Percentiles rank a stretch among this genome's conserved stretches.
Evolutionary conservation across 1,140 invertebrate species (phyloP).

Genomic region (Diorhabda sublineata): DNA sequence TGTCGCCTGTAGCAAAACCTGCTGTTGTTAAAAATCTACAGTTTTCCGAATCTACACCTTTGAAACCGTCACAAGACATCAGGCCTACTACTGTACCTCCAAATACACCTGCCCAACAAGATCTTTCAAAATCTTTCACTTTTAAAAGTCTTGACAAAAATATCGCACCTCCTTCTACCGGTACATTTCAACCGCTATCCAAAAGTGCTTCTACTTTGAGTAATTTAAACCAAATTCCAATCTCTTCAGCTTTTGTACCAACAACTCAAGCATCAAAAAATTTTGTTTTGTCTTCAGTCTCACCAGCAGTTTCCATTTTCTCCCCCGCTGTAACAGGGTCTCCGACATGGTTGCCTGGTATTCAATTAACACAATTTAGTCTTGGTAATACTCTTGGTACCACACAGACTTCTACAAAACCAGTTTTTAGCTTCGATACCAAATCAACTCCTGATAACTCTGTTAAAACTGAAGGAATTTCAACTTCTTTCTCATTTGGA

Average conservation of each 20-base stretch:
- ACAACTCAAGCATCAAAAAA: conserved; percentile 14
- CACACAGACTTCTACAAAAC: not conserved
- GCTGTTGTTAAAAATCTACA: conserved; percentile 22
- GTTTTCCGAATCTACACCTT: conserved; percentile 35
- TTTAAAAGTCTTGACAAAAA: conserved; percentile 4
- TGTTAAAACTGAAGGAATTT: no score
- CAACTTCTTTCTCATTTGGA: conserved; percentile 12
- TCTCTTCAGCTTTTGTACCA: conserved; percentile 21
- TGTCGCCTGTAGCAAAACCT: conserved; percentile 28
- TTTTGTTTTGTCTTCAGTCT: not conserved
- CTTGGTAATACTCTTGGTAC: not conserved
- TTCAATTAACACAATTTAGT: not conserved
- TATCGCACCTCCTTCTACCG: not conserved
- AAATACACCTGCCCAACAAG: conserved; percentile 8
- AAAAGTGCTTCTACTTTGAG: conserved; percentile 5
- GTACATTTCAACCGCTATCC: not conserved
- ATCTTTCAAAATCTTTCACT: conserved; percentile 6
- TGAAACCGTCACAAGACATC: conserved; percentile 1
- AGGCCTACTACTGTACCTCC: conserved; percentile 7
- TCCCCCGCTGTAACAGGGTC: not conserved
- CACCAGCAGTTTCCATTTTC: not conserved
- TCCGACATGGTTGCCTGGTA: not conserved
- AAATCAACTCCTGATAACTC: not conserved
- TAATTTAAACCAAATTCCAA: conserved; percentile 4
- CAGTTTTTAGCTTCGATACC: not conserved